A percentile compares a stretch with the other conserved stretches of the same genome.
phyloP scores from a whole-genome alignment of 2,888 invertebrate species.

The Volucella inflata region DNA sequence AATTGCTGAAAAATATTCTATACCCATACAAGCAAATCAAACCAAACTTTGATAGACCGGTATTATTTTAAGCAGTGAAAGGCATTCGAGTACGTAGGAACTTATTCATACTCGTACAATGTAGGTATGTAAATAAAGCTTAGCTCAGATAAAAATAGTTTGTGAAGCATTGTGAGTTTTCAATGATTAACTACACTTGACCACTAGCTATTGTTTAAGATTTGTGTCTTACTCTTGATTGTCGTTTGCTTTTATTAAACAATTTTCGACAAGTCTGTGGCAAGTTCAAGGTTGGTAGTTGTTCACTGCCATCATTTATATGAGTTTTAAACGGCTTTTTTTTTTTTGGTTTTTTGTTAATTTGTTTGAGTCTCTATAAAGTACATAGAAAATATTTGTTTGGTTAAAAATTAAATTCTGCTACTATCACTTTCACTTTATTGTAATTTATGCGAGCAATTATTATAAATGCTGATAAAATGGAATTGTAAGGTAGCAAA shows the following conservation, averaged over 20 bases:
- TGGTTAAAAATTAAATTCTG: not conserved
- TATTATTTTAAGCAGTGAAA: conserved; percentile 37
- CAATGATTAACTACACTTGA: conserved; percentile 31
- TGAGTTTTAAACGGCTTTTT: conserved; percentile 7
- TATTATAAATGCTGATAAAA: not conserved
- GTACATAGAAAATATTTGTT: not conserved
- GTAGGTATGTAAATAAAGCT: conserved; percentile 16
- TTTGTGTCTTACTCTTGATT: conserved; percentile 10
- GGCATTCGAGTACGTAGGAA: not conserved
- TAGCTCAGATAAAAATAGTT: conserved; percentile 2
- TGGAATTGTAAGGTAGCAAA: not conserved
- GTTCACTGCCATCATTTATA: not conserved
- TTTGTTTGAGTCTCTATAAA: not conserved
- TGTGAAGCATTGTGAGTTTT: conserved; percentile 11
- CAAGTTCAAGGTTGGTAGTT: conserved; percentile 53
- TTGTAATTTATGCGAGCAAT: too few relatives aligned
- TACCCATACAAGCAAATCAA: conserved; percentile 6
- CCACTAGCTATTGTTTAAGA: conserved; percentile 39
- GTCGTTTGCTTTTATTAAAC: not conserved
- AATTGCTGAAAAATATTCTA: not conserved
- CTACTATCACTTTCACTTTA: not conserved
- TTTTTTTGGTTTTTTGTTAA: not conserved
- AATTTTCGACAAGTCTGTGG: conserved; percentile 12
- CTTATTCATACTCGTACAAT: too few relatives aligned
- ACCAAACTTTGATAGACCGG: conserved; percentile 30